phyloP scores from a whole-genome alignment of 2,888 invertebrate genomes.

The Oscheius onirici region DNA sequence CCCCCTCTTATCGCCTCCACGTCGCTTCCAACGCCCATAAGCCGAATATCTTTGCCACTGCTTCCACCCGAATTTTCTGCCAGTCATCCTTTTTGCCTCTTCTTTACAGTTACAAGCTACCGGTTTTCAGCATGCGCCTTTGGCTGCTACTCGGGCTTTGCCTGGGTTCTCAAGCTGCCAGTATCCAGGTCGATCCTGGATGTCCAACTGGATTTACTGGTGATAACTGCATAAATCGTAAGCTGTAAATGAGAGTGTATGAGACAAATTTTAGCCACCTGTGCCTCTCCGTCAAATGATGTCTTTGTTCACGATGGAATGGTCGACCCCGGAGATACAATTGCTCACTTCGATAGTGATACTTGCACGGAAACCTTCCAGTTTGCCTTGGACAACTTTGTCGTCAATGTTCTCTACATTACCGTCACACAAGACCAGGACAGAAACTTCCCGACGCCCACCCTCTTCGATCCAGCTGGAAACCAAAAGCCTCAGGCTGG shows the following conservation, averaged over 20 bases:
- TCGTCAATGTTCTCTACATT: constrained; percentile 39
- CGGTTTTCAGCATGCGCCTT: constrained; percentile 15
- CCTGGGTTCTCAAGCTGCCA: neutral
- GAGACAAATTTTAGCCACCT: constrained; percentile 9
- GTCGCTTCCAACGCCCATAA: constrained; percentile 27
- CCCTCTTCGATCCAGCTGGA: constrained; percentile 41
- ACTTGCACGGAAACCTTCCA: constrained; percentile 40
- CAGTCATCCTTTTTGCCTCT: neutral
- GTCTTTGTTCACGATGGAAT: constrained; percentile 11
- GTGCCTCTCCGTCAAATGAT: neutral
- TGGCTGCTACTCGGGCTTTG: constrained; percentile 20
- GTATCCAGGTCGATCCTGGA: constrained; percentile 7
- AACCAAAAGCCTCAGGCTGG: neutral
- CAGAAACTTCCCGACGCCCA: constrained; percentile 36
- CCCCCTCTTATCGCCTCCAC: constrained; percentile 31
- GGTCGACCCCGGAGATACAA: constrained; percentile 29
- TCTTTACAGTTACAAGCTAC: neutral
- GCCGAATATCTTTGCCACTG: constrained; percentile 30
- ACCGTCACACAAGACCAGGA: constrained; percentile 34
- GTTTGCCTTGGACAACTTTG: constrained; percentile 44
- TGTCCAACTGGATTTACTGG: constrained; percentile 54
- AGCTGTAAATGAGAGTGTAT: neutral
- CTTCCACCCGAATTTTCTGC: neutral
- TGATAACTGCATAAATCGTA: constrained; percentile 40
- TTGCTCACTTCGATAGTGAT: constrained; percentile 32